These are phyloP conservation scores for Potorous gilbertii DNA, from an alignment of 2,797 vertebrate genomes.

Conservation along the genomic window DNA sequence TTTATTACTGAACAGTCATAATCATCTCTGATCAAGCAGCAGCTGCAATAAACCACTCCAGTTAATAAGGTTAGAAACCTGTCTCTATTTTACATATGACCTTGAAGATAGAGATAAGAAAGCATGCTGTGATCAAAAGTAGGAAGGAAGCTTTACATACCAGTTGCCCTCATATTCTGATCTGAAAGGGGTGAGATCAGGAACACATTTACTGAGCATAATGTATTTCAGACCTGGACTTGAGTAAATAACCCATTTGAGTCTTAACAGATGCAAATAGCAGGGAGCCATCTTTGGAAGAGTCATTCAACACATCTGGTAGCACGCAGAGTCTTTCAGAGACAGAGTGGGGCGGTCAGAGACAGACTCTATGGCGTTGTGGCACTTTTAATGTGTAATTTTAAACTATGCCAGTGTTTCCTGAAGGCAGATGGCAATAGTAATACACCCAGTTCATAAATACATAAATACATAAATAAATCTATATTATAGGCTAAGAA, in stretches of 20 bases:
- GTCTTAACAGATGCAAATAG: conserved; percentile 62
- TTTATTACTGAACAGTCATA: conserved; percentile 59
- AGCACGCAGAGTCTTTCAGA: conserved; percentile 4
- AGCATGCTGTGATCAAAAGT: neutral
- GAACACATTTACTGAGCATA: conserved; percentile 54
- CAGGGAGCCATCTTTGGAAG: conserved; percentile 43
- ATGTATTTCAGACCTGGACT: conserved; percentile 65
- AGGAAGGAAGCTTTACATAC: conserved; percentile 15
- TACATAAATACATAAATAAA: conserved; percentile 18
- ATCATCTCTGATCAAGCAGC: conserved; percentile 36
- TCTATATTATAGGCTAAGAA: conserved; percentile 36
- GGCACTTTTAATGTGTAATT: conserved; percentile 33
- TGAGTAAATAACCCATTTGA: conserved; percentile 47
- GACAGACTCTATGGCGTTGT: conserved; percentile 19
- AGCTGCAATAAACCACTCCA: conserved; percentile 26
- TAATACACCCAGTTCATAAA: conserved; percentile 42
- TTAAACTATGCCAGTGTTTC: conserved; percentile 48
- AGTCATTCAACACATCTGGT: conserved; percentile 47
- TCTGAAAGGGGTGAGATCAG: conserved; percentile 52
- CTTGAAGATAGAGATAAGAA: conserved; percentile 54
- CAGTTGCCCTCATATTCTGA: neutral
- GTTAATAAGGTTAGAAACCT: conserved; percentile 52
- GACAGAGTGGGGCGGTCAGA: conserved; percentile 38
- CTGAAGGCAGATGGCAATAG: conserved; percentile 44
- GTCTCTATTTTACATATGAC: conserved; percentile 15